Base-by-base conservation (phyloP, 2,888 invertebrate genomes). In the Nephrocerus scutellatus region DNA sequence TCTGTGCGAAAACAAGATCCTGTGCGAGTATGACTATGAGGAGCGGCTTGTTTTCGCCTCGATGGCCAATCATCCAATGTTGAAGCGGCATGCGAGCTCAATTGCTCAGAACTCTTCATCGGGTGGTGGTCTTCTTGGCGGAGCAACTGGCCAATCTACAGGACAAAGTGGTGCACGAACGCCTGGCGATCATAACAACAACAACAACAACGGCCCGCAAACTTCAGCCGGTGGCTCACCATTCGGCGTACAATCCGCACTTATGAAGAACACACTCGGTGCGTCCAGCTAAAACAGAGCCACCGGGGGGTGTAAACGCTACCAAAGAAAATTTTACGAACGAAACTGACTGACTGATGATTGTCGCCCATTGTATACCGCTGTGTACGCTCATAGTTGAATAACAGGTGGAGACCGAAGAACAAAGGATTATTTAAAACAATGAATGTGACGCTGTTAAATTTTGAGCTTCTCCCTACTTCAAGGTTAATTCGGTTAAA, bases 1-100 rank as follows among this genome's bases (percentile, higher is more conserved):
- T 72, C 72, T 96, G 55, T 92, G 91, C 72, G 95, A 95, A 71
- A 95, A 95, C 72, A 92, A 93, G 74, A 95, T 96, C 53, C 79
- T 96, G 36, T 96, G 96, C 72, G 95, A 95, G 71, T 93, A 93
- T 66, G 96, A 96, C 70, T 96, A 95, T 65, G 93, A 95, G 64
- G 95, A 96, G 71, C 75, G 93, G 52, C 74, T 92, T 69, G 89
- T 93, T 49, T 93, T 93, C 65, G 92, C 93, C 47, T 91, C 89
- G 64, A 89, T 93, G 87, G 86, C 89, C 30, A 85, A 87, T 72
- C 89, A 89, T 66, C 89, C 91, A 41, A 67, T 68, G 61, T 50
- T 69, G 29, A 69, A 69, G 47, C 62, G 69, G 5, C 68, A 69
- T 43, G 69, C 65, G 18, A 65, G 58, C 12, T 60, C 64, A 1